Evolutionary conservation across 2,113 vertebrate species (phyloP).

Genomic region (Poeciliopsis occidentalis): DNA sequence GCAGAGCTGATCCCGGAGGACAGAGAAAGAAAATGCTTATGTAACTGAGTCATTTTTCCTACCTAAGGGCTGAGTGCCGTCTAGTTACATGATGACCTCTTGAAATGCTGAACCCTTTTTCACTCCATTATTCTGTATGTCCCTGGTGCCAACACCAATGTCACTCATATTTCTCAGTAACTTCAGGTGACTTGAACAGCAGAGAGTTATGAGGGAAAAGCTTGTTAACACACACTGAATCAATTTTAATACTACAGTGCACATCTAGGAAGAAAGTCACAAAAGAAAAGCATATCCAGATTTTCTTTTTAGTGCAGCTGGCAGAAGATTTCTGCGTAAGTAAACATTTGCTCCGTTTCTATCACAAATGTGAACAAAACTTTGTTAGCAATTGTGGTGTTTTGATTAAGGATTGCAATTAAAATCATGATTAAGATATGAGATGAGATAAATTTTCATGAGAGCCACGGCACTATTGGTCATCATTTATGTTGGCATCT

Average conservation of each 20-base stretch:
- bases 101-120: conserved; percentile 17
- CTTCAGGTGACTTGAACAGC: conserved; percentile 19
- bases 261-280: not conserved
- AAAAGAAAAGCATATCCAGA: not conserved
- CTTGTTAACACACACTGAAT: not conserved
- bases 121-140: conserved; percentile 17
- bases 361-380: too few species aligned
- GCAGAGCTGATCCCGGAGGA: conserved; percentile 18
- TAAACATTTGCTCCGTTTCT: too few species aligned
- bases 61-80: conserved; percentile 31
- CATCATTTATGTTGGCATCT: too few species aligned
- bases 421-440: too few species aligned
- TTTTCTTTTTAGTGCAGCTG: conserved; percentile 4
- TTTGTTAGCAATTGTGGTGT: too few species aligned
- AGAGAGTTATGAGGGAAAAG: not conserved
- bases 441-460: too few species aligned
- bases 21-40: conserved; percentile 41
- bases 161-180: conserved; percentile 27
- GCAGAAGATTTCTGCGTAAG: not conserved
- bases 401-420: too few species aligned
- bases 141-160: conserved; percentile 29
- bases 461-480: too few species aligned
- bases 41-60: conserved; percentile 44
- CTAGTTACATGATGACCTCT: conserved; percentile 24
- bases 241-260: conserved; percentile 1